These are phyloP conservation scores for Dichetophora obliterata DNA, from an alignment of 2,888 invertebrate genomes.

Conservation along the genomic window DNA sequence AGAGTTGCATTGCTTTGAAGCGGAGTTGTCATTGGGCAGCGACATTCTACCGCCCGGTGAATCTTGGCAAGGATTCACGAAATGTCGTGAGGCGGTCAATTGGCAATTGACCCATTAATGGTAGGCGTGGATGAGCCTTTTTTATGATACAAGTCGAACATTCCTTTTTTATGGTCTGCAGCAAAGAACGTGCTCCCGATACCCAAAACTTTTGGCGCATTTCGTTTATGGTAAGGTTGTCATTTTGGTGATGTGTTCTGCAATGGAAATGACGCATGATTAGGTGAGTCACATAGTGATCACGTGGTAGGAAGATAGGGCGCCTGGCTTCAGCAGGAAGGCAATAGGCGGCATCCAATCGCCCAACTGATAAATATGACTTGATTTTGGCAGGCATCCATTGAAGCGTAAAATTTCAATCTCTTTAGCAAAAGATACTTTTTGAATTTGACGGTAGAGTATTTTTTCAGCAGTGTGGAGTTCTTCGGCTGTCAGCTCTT, in stretches of 20 bases:
- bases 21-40: too few species aligned
- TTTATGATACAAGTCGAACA: not conserved
- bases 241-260: conserved; percentile 1
- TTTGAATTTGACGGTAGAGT: too few species aligned
- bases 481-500: not conserved
- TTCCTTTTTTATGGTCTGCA: not conserved
- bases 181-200: not conserved
- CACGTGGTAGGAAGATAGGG: not conserved
- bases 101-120: conserved; percentile 43
- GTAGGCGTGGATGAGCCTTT: not conserved
- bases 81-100: conserved; percentile 23
- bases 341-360: not conserved
- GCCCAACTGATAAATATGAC: not conserved
- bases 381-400: not conserved
- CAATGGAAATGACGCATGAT: not conserved
- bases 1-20: conserved; percentile 5
- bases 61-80: too few species aligned
- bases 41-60: too few species aligned
- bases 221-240: not conserved
- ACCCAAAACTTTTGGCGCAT: conserved; percentile 3
- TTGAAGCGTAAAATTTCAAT: not conserved
- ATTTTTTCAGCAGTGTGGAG: not conserved
- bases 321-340: not conserved
- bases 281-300: not conserved
- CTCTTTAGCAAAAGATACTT: not conserved